Evolutionary conservation across 2,888 invertebrate species (phyloP).

Genomic region (Eretmocerus hayati): DNA sequence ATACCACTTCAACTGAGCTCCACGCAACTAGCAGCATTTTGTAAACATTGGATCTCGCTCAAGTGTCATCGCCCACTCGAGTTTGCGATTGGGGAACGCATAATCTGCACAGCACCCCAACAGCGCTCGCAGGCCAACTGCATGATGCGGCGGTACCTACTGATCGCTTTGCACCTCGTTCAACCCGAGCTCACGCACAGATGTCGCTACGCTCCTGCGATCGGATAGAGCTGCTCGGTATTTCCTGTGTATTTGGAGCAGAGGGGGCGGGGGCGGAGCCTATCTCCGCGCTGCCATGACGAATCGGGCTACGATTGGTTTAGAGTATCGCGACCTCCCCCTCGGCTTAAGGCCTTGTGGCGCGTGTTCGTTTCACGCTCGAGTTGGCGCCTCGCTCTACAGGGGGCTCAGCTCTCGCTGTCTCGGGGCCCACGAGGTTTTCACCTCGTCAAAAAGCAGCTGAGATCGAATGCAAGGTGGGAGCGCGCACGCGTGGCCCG

Average conservation of each 20-base stretch:
- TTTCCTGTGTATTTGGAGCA: slow-evolving; percentile 17
- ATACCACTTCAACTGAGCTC: too few species aligned
- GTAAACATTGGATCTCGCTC: too few species aligned
- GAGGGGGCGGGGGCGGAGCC: slow-evolving; percentile 8
- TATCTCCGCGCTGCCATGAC: slow-evolving; percentile 47
- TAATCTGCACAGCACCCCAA: too few species aligned
- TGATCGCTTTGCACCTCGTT: too few species aligned
- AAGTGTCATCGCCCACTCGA: too few species aligned
- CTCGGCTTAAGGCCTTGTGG: slow-evolving; percentile 35
- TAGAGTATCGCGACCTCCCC: slow-evolving; percentile 48
- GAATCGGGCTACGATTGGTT: slow-evolving; percentile 58
- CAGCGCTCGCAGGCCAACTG: too few species aligned
- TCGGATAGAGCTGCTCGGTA: slow-evolving; percentile 3
- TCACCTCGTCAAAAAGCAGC: too few species aligned
- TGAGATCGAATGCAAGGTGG: slow-evolving; percentile 20
- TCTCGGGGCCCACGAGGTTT: slow-evolving; percentile 31
- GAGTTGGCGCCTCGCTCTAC: slow-evolving; percentile 39
- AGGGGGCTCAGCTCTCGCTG: slow-evolving; percentile 37
- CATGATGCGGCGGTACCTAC: too few species aligned
- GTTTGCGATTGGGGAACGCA: too few species aligned
- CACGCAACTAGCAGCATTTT: too few species aligned
- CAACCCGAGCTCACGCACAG: slow-evolving; percentile 46
- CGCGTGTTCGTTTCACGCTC: slow-evolving; percentile 18
- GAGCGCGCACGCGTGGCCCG: slow-evolving; percentile 15
- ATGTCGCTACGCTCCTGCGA: slow-evolving; percentile 45